Evolutionary conservation across 2,888 invertebrate genomes (phyloP).

Genomic region (Drosophila aldrichi): DNA sequence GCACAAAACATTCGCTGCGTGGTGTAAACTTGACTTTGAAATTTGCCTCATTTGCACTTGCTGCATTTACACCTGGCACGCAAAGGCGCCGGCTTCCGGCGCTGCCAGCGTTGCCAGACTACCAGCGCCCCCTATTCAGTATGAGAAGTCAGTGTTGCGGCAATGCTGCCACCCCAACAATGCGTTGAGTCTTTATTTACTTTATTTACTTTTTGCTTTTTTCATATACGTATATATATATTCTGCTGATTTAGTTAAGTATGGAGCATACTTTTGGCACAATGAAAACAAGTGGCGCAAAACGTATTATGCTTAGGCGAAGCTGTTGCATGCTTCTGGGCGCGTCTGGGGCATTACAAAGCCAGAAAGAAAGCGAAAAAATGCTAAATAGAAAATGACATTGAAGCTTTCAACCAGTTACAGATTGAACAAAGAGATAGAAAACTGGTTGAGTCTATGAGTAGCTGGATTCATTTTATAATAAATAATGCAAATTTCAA

Average conservation of each 20-base stretch:
- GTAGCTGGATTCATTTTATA: conserved; percentile 32
- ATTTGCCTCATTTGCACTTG: conserved; percentile 79
- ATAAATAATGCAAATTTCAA: conserved; percentile 51
- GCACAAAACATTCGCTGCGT: conserved; percentile 77
- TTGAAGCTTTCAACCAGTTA: conserved; percentile 12
- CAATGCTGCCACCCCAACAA: conserved; percentile 11
- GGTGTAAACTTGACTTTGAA: conserved; percentile 81
- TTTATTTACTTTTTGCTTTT: conserved; percentile 21
- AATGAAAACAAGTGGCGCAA: conserved; percentile 40
- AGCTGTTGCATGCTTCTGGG: conserved; percentile 65
- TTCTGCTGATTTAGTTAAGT: conserved; percentile 28
- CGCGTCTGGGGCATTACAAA: conserved; percentile 16
- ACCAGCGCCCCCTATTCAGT: background rate
- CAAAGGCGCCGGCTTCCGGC: conserved; percentile 30
- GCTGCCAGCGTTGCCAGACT: conserved; percentile 6
- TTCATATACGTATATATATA: too few species aligned
- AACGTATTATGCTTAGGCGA: conserved; percentile 6
- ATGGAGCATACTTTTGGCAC: conserved; percentile 43
- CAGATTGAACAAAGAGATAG: conserved; percentile 45
- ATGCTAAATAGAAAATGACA: background rate
- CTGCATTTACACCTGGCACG: conserved; percentile 62
- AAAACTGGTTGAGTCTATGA: conserved; percentile 56
- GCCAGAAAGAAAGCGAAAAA: background rate
- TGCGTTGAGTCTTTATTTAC: conserved; percentile 14
- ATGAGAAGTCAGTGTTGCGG: conserved; percentile 4